A percentile compares a stretch with the other conserved stretches of the same genome.
Evolutionary conservation across 2,797 vertebrate species (phyloP).

Genomic region (Hirundo rustica): DNA sequence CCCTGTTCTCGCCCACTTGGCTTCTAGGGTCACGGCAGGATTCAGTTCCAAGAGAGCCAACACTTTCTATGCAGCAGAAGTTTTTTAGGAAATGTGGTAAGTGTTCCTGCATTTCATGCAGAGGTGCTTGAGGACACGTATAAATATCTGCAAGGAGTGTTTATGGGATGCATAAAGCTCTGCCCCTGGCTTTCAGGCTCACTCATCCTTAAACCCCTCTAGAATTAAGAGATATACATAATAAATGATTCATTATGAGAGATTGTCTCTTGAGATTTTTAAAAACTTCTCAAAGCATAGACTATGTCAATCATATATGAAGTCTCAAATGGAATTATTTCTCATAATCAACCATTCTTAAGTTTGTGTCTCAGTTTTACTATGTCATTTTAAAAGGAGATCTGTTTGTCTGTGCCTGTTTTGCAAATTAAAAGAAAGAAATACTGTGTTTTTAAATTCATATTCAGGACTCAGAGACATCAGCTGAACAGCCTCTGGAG

Average conservation of each 20-base stretch:
- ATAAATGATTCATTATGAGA: conserved; percentile 70
- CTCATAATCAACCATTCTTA: conserved; percentile 44
- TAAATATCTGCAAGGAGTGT: conserved; percentile 57
- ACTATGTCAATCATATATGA: conserved; percentile 57
- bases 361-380: conserved; percentile 52
- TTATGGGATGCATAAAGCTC: conserved; percentile 46
- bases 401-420: conserved; percentile 1
- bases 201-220: conserved; percentile 57
- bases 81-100: background rate
- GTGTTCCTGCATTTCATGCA: background rate
- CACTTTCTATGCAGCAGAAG: background rate
- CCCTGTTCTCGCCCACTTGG: background rate
- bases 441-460: conserved; percentile 22
- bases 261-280: conserved; percentile 61
- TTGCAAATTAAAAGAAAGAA: conserved; percentile 10
- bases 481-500: conserved; percentile 27
- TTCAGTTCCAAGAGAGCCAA: background rate
- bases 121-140: conserved; percentile 17
- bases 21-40: background rate
- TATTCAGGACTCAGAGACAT: background rate
- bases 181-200: conserved; percentile 57
- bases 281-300: conserved; percentile 59
- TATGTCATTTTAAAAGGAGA: conserved; percentile 17
- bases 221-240: conserved; percentile 65
- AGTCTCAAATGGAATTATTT: conserved; percentile 50